Percentiles rank a stretch among this genome's conserved stretches.
Conservation (phyloP, 2,113 vertebrate genomes). For the Protomyctophum bolini region DNA sequence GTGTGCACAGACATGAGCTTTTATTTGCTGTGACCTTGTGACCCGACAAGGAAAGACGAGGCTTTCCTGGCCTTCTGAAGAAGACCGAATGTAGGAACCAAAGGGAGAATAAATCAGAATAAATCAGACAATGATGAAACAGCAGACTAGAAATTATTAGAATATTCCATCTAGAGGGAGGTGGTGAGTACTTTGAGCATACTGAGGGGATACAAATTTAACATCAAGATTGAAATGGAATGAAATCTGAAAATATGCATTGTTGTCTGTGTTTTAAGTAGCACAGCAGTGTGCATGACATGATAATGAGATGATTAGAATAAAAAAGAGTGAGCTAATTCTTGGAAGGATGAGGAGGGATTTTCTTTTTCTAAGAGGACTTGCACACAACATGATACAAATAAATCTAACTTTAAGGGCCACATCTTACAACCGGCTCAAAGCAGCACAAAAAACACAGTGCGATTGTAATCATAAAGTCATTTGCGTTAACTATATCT, state of each 20-base stretch:
- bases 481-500: too few relatives aligned
- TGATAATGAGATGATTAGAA: slow-evolving; percentile 3
- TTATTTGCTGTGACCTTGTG: neutral
- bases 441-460: neutral
- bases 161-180: slow-evolving; percentile 6
- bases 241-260: slow-evolving; percentile 1
- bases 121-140: slow-evolving; percentile 18
- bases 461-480: too few relatives aligned
- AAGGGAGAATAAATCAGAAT: slow-evolving; percentile 21
- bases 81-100: slow-evolving; percentile 3
- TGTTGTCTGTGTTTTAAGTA: neutral
- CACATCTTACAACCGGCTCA: neutral
- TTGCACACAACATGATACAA: neutral
- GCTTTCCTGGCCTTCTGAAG: slow-evolving; percentile 27
- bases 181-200: slow-evolving; percentile 13
- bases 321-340: slow-evolving; percentile 6
- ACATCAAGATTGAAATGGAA: neutral
- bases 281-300: neutral
- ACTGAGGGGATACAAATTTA: neutral
- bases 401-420: too few relatives aligned
- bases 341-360: neutral
- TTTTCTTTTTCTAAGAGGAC: neutral
- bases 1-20: slow-evolving; percentile 10
- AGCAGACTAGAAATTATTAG: slow-evolving; percentile 9
- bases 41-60: slow-evolving; percentile 27